Percentiles rank a stretch among this genome's conserved stretches.
phyloP scores from a whole-genome alignment of 2,113 vertebrate species.

The Isichthys henryi region DNA sequence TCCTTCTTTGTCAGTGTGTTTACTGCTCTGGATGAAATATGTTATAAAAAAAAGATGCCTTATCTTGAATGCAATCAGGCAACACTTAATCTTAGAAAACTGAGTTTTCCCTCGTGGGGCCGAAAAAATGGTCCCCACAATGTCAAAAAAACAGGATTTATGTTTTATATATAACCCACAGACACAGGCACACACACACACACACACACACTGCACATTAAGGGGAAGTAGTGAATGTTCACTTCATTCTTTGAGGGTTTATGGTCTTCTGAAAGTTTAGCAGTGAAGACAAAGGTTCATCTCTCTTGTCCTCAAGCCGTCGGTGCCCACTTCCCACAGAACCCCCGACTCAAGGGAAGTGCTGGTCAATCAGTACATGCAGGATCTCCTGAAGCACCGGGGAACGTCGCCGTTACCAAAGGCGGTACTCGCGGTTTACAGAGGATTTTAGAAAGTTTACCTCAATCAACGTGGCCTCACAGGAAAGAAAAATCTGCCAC shows the following conservation, averaged over 20 bases:
- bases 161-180: too few species aligned
- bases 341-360: not conserved
- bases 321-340: not conserved
- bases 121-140: not conserved
- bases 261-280: not conserved
- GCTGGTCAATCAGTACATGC: too few species aligned
- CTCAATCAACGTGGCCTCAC: not conserved
- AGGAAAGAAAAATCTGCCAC: not conserved
- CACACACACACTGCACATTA: too few species aligned
- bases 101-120: not conserved
- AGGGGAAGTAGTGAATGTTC: too few species aligned
- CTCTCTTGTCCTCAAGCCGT: not conserved
- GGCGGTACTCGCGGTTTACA: not conserved
- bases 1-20: not conserved
- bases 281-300: not conserved
- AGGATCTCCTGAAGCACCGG: not conserved
- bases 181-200: too few species aligned
- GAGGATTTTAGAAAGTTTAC: not conserved
- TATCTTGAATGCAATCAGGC: not conserved
- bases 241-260: not conserved
- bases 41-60: not conserved
- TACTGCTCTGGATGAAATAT: not conserved
- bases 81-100: not conserved
- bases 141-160: not conserved
- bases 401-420: not conserved